Base-by-base conservation (phyloP, 92 coral and sea anemone species). In the Pocillopora meandrina region DNA sequence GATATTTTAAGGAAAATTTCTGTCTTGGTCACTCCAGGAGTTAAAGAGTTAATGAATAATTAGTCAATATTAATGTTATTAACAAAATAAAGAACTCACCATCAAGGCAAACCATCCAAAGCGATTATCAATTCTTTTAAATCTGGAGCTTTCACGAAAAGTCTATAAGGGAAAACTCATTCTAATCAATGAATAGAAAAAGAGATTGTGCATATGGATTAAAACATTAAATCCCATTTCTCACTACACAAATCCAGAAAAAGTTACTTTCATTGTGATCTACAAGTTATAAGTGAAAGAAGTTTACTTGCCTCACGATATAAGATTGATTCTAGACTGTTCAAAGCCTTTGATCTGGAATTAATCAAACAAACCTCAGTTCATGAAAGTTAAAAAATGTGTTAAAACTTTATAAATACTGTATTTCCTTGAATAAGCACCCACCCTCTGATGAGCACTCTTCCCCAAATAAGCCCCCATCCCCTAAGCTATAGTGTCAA, bases 41-140 rank as follows among this genome's bases (percentile, higher is more conserved):
- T 42, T 42, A 42, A 42, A 3, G 52, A 7, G 52, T 42, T 42
- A 42, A 42, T 3, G 52, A 42, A 42, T 7, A 42, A 7, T 42
- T 3, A 42, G 52, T 42, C 52, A 42, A 42, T 3, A 42, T 42
- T 7, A 42, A 42, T 42, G 52, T 42, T 42, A 66, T 23, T 0
- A 8, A n/a, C 19, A 13, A 31, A 26, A 19, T 65, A 52, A 35
- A 72, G 56, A 23, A 60, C 98, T 87, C 58, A 93, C 98, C 90
- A 89, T 84, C n/a, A 94, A 82, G n/a, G 95, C 98, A 90, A 94
- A 94, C 98, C 98, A 94, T 52, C 98, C 98, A 61, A 94, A 87
- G 60, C 69, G 91, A 23, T 94, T 90, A 89, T 92, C 98, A 68
- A 94, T 94, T 73, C 98, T 91, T 82, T 90, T 94, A 76, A 94